Base-by-base conservation (phyloP, 2,888 invertebrate genomes). In the Dinocampus coccinellae region DNA sequence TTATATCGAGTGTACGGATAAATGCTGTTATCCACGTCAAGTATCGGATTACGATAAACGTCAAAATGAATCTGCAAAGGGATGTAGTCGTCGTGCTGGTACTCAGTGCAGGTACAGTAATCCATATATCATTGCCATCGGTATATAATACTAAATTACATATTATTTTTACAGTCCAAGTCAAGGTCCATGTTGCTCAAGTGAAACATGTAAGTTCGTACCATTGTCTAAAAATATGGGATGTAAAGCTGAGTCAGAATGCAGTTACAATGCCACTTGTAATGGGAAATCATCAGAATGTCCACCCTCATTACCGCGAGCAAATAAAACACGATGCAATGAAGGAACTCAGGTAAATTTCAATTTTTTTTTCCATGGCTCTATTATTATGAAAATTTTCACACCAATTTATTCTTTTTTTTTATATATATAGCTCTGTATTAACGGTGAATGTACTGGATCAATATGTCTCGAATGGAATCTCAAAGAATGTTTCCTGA, bases 401-500 rank as follows among this genome's bases (percentile, higher is more conserved):
- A n/a, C n/a, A 29, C 11, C 29, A 26, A 11, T 20, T 58, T 63
- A 65, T 61, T 52, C 34, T 26, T 10, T 72, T 69, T 70, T 7
- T 7, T 75, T 69, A 70, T 81, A 74, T n/a, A n/a, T n/a, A 0
- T 93, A 96, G 88, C 90, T 97, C 69, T 97, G 97, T 87, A 93
- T 95, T 77, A 91, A 91, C 60, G 98, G 98, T 75, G 96, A 97
- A 78, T 99, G 99, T 88, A 92, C 93, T 58, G 98, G 97, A 58
- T 98, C 98, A 0, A 97, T 99, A 82, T 99, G 99, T 88, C 90
- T 97, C 73, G 94, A 95, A 83, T 97, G 98, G 93, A 95, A 95
- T 86, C 92, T 99, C 90, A 93, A 93, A 66, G 98, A 98, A 86
- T 99, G 99, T 86, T 99, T 98, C 89, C 91, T 97, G 65, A 96